Evolutionary conservation across 2,797 vertebrate species (phyloP), one percentile per base, ranked within the genome.

Genomic region (Hydrocynus forskahlii): DNA sequence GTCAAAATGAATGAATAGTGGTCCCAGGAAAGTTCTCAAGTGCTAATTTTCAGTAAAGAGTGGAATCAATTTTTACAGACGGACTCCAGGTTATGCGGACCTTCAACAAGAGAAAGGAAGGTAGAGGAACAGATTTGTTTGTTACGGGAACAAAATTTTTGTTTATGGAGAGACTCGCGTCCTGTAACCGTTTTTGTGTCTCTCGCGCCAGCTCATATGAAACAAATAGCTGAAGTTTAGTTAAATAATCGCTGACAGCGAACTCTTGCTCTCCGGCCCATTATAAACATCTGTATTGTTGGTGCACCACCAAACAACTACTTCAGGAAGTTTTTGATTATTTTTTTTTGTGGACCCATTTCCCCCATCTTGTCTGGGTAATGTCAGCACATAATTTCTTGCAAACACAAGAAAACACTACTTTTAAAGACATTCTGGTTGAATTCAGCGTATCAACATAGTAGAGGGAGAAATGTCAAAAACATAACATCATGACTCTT

Each of bases 251-350:
- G 13, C 62, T 64, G 25, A 35, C 43, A 16, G 9, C 43, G 48
- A 1, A 48, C 17, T 23, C 67, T 48, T 12, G 10, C 19, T 48
- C 19, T 54, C 69, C 21, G 14, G 48, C 21, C 13, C 17, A 4
- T 17, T 54, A 71, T 52, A 71, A 52, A 52, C 69, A 16, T 54
- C 48, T 52, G 48, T 21, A 25, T 71, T 52, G 48, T 52, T 25
- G 21, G 69, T 23, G 8, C 1, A 17, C 23, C 50, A 13, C 43
- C 45, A 70, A 50, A 50, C 35, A 48, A 43, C 21, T 50, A n/a
- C 21, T 70, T 14, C 69, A 55, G 69, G 69, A 35, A 35, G 50
- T 55, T 72, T 72, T 52, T 29, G 45, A 69, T 48, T 48, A 25
- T 52, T 71, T 71, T 71, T 71, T 29, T 29, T 23, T 55, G 23